Percentiles rank a stretch among this genome's conserved stretches.
Evolutionary conservation across 2,113 vertebrate species (phyloP).

Genomic region (Clarias magur): DNA sequence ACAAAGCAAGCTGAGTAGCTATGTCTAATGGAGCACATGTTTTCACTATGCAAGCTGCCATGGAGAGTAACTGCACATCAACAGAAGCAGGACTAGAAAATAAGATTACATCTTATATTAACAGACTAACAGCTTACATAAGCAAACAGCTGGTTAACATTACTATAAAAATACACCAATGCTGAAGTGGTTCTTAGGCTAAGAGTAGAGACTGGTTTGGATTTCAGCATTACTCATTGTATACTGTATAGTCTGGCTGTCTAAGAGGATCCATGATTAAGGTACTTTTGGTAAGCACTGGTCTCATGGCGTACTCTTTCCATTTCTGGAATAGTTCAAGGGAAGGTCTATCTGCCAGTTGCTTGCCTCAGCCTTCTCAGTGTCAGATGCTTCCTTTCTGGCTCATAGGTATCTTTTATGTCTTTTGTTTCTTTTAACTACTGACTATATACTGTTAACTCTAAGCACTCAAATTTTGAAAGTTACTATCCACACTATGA

Average conservation of each 20-base stretch:
- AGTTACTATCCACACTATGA: not conserved
- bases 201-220: not conserved
- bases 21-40: not conserved
- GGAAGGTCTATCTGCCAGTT: not conserved
- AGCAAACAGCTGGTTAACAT: not conserved
- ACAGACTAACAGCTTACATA: not conserved
- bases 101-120: conserved; percentile 16
- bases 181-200: not conserved
- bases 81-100: not conserved
- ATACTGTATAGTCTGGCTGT: not conserved
- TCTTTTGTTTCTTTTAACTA: no score
- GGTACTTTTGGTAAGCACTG: not conserved
- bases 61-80: not conserved
- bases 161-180: conserved; percentile 14
- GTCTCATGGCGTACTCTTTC: not conserved
- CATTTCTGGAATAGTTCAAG: not conserved
- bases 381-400: not conserved
- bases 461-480: no score
- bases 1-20: not conserved
- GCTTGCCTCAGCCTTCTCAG: not conserved
- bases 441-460: not conserved
- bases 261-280: not conserved
- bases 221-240: conserved; percentile 8
- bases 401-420: not conserved
- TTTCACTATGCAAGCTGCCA: not conserved